A percentile compares a stretch with the other conserved stretches of the same genome.
These are phyloP conservation scores for Erythrocercus mccallii DNA, from an alignment of 2,113 vertebrate species.

Conservation along the genomic window DNA sequence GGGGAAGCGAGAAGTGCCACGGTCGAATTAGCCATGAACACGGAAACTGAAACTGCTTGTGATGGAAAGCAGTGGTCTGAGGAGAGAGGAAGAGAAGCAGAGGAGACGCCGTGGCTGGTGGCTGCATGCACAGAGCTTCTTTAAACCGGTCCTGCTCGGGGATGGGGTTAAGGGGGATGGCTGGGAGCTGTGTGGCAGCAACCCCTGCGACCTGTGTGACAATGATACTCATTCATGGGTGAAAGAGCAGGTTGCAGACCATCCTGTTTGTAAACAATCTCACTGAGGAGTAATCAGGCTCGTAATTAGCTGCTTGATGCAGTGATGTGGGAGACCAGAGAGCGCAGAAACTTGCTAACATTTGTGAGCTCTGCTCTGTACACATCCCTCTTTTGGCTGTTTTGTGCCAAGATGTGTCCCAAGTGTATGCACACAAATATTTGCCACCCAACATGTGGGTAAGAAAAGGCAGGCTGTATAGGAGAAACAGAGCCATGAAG, in stretches of 20 bases:
- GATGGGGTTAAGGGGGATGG: background rate
- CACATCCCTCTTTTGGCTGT: background rate
- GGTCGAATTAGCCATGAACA: slow-evolving; percentile 19
- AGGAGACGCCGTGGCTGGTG: background rate
- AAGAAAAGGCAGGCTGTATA: background rate
- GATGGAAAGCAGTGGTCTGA: background rate
- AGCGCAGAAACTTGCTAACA: background rate
- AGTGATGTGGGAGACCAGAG: background rate
- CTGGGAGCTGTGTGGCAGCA: background rate
- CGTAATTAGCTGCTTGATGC: background rate
- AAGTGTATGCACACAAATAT: background rate
- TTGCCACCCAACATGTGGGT: background rate
- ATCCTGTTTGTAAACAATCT: background rate
- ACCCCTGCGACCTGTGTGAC: background rate
- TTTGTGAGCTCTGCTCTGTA: background rate
- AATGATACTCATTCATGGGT: background rate
- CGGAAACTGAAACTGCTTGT: slow-evolving; percentile 44
- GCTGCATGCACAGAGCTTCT: background rate
- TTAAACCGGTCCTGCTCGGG: background rate
- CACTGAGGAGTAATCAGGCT: background rate
- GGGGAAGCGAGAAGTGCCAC: slow-evolving; percentile 33
- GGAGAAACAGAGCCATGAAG: background rate
- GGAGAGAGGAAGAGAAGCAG: background rate
- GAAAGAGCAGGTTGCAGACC: background rate
- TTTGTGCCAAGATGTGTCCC: background rate